Evolutionary conservation across 2,888 invertebrate genomes (phyloP).

Genomic region (Meghimatium bilineatum): DNA sequence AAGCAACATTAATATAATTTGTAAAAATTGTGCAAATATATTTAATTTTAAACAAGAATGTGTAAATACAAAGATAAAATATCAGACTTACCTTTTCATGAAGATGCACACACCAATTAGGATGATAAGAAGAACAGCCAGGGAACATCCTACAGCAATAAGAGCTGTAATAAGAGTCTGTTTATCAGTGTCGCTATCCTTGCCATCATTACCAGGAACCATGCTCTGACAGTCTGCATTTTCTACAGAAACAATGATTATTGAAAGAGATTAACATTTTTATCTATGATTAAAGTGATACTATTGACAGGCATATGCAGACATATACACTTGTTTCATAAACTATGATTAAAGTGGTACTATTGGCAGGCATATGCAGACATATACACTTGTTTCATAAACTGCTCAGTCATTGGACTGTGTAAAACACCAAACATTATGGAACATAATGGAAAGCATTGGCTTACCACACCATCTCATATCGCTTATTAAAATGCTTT

Average conservation of each 20-base stretch:
- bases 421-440: too few species aligned
- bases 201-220: neutral
- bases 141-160: constrained; percentile 30
- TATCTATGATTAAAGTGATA: too few species aligned
- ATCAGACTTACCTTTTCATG: constrained; percentile 20
- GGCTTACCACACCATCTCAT: too few species aligned
- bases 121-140: constrained; percentile 21
- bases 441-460: too few species aligned
- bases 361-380: too few species aligned
- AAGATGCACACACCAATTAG: constrained; percentile 8
- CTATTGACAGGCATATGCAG: too few species aligned
- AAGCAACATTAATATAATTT: neutral
- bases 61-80: neutral
- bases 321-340: too few species aligned
- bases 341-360: too few species aligned
- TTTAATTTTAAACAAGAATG: too few species aligned
- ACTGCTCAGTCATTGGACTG: too few species aligned
- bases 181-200: neutral
- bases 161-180: constrained; percentile 25
- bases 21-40: neutral
- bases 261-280: neutral
- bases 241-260: neutral
- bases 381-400: too few species aligned
- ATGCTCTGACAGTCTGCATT: constrained; percentile 6
- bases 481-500: too few species aligned